Percentiles rank a stretch among this genome's conserved stretches.
These are phyloP conservation scores for Diuraphis noxia DNA, from an alignment of 1,140 invertebrate genomes.

Conservation along the genomic window DNA sequence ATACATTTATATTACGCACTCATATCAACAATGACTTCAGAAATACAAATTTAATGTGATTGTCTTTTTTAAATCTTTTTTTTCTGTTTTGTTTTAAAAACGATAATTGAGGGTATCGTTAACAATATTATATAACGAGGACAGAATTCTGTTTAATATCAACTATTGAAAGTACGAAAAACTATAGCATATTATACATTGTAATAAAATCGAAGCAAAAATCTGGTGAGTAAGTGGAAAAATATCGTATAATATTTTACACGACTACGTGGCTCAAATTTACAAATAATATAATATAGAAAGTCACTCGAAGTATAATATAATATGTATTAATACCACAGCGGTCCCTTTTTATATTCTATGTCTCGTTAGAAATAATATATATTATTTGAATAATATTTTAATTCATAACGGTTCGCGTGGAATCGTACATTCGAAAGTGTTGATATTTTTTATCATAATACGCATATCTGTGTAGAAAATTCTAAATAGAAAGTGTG, in stretches of 20 bases:
- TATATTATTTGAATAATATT: neutral
- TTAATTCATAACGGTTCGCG: neutral
- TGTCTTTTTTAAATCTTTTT: neutral
- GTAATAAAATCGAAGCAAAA: neutral
- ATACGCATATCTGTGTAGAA: neutral
- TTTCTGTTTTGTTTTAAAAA: neutral
- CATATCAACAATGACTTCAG: neutral
- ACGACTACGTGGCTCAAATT: neutral
- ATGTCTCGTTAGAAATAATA: neutral
- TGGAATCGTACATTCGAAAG: neutral
- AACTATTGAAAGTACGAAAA: neutral
- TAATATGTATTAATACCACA: neutral
- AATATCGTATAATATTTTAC: neutral
- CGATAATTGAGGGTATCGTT: neutral
- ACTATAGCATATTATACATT: neutral
- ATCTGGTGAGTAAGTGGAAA: neutral
- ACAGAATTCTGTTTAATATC: neutral
- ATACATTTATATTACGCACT: neutral
- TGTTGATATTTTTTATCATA: neutral
- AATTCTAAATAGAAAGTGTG: neutral
- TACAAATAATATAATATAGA: neutral
- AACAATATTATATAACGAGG: neutral
- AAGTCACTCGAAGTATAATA: neutral
- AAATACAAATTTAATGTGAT: neutral
- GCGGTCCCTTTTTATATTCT: neutral